These are phyloP conservation scores for Eupleurogrammus muticus DNA, from an alignment of 2,797 vertebrate species.

Conservation along the genomic window DNA sequence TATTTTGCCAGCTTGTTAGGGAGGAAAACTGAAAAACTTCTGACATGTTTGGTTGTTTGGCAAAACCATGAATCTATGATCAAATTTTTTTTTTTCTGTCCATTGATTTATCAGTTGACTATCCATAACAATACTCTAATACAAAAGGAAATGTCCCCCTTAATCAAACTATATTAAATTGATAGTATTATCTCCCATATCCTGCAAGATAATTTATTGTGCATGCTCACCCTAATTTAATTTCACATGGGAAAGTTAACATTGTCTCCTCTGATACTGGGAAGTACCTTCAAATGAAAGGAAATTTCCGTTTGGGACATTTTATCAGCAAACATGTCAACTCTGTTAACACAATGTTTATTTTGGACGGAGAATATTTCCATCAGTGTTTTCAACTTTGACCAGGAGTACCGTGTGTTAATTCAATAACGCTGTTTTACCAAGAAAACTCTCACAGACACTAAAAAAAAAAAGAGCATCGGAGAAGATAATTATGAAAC, in stretches of 20 bases:
- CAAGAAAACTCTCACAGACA: not conserved
- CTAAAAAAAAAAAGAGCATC: too few species aligned
- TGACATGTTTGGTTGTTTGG: too few species aligned
- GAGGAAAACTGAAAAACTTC: too few species aligned
- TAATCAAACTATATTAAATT: not conserved
- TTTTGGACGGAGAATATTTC: conserved; percentile 32
- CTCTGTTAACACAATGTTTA: conserved; percentile 28
- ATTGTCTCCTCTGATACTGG: not conserved
- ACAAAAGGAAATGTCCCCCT: not conserved
- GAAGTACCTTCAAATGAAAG: conserved; percentile 8
- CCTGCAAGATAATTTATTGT: not conserved
- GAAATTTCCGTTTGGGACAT: conserved; percentile 2
- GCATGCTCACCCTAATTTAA: not conserved
- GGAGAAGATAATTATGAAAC: too few species aligned
- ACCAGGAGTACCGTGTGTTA: conserved; percentile 25
- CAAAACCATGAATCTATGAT: too few species aligned
- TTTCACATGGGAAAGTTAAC: not conserved
- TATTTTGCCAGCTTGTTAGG: too few species aligned
- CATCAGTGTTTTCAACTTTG: conserved; percentile 25
- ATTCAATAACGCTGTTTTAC: conserved; percentile 24
- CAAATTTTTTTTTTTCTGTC: too few species aligned
- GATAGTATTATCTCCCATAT: not conserved
- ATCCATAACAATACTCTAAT: not conserved
- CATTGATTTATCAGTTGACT: too few species aligned
- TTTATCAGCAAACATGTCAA: conserved; percentile 33